phyloP scores from a whole-genome alignment of 2,797 vertebrate species.

The Chrysocyon brachyurus region DNA sequence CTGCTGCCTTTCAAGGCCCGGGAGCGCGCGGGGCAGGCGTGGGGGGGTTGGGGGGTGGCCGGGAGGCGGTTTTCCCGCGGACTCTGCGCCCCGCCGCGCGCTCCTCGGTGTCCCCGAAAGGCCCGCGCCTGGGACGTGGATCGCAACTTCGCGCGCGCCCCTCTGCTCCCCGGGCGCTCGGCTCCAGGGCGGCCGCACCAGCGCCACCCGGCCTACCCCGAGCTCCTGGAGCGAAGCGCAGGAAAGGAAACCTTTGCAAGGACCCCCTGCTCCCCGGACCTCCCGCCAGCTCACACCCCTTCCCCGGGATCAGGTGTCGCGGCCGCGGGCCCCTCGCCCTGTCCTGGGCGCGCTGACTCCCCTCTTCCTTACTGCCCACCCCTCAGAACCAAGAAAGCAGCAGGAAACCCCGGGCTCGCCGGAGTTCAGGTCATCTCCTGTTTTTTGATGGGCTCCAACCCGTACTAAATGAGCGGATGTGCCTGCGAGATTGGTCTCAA shows the following conservation, averaged over 20 bases:
- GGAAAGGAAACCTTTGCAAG: neutral
- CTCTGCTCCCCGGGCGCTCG: neutral
- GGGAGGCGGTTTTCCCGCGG: neutral
- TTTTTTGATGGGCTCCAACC: constrained; percentile 95
- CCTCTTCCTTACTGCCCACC: neutral
- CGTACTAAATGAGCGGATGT: constrained; percentile 98
- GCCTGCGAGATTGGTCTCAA: constrained; percentile 95
- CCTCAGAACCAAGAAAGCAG: constrained; percentile 66
- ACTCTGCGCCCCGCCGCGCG: fast-evolving
- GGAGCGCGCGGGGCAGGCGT: neutral
- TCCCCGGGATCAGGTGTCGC: neutral
- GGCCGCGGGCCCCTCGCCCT: neutral
- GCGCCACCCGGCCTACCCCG: neutral
- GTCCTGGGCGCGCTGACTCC: neutral
- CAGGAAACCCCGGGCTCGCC: constrained; percentile 87
- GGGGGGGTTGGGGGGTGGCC: neutral
- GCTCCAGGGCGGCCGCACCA: neutral
- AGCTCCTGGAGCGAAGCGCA: neutral
- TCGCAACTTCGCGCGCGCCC: neutral
- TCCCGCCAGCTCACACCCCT: neutral
- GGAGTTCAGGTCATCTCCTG: constrained; percentile 95
- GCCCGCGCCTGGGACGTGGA: fast-evolving
- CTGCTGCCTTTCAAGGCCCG: neutral
- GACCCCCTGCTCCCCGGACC: neutral
- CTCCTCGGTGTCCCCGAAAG: neutral